Conservation (phyloP, 1,140 invertebrate species). For the Mizuhopecten yessoensis region DNA sequence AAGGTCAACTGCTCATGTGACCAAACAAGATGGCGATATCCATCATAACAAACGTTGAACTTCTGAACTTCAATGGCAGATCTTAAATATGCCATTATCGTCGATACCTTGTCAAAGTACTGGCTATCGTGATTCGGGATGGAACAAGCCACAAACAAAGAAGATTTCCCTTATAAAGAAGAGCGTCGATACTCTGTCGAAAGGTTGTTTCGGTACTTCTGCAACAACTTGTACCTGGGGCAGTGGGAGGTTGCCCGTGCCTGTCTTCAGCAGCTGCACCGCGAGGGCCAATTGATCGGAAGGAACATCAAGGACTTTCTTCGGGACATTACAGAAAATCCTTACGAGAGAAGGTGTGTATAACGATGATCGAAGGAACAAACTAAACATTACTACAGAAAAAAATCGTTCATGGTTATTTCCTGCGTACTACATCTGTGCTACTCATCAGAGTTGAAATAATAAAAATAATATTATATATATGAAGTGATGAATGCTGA, state of each 20-base stretch:
- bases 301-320: conserved; percentile 67
- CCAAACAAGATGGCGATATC: conserved; percentile 53
- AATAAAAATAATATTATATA: too few relatives aligned
- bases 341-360: conserved; percentile 76
- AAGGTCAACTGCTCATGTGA: conserved; percentile 62
- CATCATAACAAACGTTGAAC: conserved; percentile 32
- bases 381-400: too few relatives aligned
- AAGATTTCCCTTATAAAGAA: conserved; percentile 57
- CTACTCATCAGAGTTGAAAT: too few relatives aligned
- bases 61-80: not conserved
- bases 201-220: conserved; percentile 78
- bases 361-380: not conserved
- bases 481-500: too few relatives aligned
- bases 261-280: conserved; percentile 69
- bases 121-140: not conserved
- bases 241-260: conserved; percentile 82
- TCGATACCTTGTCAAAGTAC: not conserved
- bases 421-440: too few relatives aligned
- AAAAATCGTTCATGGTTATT: too few relatives aligned
- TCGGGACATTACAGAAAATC: conserved; percentile 70
- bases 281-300: not conserved
- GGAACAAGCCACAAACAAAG: not conserved
- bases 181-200: conserved; percentile 69
- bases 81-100: not conserved
- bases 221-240: conserved; percentile 80